Conservation (phyloP, 2,888 invertebrate genomes). For the Epiblema foenella region DNA sequence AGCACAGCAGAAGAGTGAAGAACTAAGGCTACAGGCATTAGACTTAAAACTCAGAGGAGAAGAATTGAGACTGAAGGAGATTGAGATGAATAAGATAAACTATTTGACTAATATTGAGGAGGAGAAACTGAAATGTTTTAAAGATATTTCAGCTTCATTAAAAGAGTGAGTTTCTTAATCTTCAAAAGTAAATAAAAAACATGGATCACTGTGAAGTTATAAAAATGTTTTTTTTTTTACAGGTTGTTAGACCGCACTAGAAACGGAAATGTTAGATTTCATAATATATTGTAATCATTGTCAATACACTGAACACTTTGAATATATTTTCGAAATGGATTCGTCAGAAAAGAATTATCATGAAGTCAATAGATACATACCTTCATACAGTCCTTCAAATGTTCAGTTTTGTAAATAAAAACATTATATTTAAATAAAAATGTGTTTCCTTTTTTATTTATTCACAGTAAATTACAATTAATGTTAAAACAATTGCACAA, state of each 20-base stretch:
- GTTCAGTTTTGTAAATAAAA: background rate
- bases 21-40: conserved; percentile 58
- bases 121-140: conserved; percentile 61
- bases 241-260: conserved; percentile 50
- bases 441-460: conserved; percentile 25
- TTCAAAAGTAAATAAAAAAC: too few species aligned
- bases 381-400: background rate
- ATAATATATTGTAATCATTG: conserved; percentile 43
- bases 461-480: conserved; percentile 18
- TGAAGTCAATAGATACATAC: too few species aligned
- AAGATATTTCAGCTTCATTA: conserved; percentile 57
- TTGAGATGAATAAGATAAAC: conserved; percentile 63
- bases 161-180: conserved; percentile 55
- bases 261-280: conserved; percentile 49
- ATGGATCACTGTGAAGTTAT: too few species aligned
- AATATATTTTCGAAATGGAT: too few species aligned
- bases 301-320: too few species aligned
- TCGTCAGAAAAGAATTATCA: too few species aligned
- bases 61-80: conserved; percentile 59
- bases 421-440: conserved; percentile 5
- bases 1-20: conserved; percentile 58
- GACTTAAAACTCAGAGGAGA: conserved; percentile 62
- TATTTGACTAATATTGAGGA: conserved; percentile 61
- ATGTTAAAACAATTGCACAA: conserved; percentile 19
- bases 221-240: conserved; percentile 33